phyloP scores from a whole-genome alignment of 2,888 invertebrate species.

The Sinodicranocentrus sp. region DNA sequence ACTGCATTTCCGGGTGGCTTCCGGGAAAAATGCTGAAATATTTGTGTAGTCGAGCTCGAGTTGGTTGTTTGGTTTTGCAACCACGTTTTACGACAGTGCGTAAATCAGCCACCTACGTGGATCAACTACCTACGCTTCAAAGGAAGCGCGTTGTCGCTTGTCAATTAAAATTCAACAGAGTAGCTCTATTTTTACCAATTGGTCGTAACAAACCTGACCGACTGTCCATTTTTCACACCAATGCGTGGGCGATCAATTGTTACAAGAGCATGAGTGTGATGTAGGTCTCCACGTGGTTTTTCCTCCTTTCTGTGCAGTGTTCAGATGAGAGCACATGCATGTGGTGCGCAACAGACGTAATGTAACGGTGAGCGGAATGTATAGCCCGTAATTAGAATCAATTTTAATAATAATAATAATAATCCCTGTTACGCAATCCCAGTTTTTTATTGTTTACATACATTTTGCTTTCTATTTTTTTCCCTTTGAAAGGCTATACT shows the following conservation, averaged over 20 bases:
- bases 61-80: not conserved
- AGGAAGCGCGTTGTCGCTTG: no score
- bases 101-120: not conserved
- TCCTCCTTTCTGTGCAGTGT: not conserved
- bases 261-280: no score
- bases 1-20: slow-evolving; percentile 11
- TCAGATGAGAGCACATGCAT: not conserved
- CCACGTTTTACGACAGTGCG: not conserved
- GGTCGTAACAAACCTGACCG: no score
- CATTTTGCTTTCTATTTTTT: not conserved
- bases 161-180: no score
- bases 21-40: slow-evolving; percentile 13
- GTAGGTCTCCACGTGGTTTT: not conserved
- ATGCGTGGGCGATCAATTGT: no score
- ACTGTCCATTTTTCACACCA: no score
- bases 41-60: not conserved
- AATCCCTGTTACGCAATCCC: not conserved
- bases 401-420: slow-evolving; percentile 3
- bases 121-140: not conserved
- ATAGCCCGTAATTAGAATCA: not conserved
- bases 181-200: no score
- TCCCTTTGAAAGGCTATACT: not conserved
- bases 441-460: not conserved
- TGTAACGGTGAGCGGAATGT: not conserved
- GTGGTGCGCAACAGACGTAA: not conserved